Evolutionary conservation across 2,888 invertebrate species (phyloP).

Genomic region (Stenchaetothrips biformis): DNA sequence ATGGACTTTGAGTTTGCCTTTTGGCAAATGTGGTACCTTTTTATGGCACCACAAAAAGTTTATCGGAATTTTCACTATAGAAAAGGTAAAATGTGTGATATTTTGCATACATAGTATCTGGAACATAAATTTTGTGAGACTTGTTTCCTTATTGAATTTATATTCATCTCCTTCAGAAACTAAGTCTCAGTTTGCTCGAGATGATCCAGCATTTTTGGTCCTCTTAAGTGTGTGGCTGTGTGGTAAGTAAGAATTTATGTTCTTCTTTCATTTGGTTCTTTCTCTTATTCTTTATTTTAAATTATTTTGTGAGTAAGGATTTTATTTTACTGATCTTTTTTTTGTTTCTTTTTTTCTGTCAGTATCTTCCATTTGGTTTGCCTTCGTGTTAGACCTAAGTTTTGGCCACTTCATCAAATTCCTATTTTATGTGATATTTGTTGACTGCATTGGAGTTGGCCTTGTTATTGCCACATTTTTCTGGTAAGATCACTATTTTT

Average conservation of each 20-base stretch:
- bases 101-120: background rate
- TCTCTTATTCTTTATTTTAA: constrained; percentile 29
- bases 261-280: constrained; percentile 27
- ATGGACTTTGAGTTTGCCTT: constrained; percentile 99
- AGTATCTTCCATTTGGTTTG: constrained; percentile 89
- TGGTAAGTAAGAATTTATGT: constrained; percentile 52
- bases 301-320: constrained; percentile 26
- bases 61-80: constrained; percentile 96
- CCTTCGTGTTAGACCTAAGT: constrained; percentile 67
- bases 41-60: constrained; percentile 92
- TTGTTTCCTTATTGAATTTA: constrained; percentile 15
- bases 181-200: constrained; percentile 96
- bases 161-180: constrained; percentile 65
- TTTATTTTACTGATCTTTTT: constrained; percentile 27
- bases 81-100: constrained; percentile 68
- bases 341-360: constrained; percentile 45
- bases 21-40: constrained; percentile 98
- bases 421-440: constrained; percentile 83
- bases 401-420: constrained; percentile 70
- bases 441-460: constrained; percentile 90
- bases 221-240: constrained; percentile 79
- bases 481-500: constrained; percentile 62
- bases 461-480: constrained; percentile 79
- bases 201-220: constrained; percentile 97
- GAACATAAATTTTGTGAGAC: constrained; percentile 24